Percentiles rank a stretch among this genome's conserved stretches.
phyloP scores from a whole-genome alignment of 2,888 invertebrate genomes.

The Caenorhabditis sp. region DNA sequence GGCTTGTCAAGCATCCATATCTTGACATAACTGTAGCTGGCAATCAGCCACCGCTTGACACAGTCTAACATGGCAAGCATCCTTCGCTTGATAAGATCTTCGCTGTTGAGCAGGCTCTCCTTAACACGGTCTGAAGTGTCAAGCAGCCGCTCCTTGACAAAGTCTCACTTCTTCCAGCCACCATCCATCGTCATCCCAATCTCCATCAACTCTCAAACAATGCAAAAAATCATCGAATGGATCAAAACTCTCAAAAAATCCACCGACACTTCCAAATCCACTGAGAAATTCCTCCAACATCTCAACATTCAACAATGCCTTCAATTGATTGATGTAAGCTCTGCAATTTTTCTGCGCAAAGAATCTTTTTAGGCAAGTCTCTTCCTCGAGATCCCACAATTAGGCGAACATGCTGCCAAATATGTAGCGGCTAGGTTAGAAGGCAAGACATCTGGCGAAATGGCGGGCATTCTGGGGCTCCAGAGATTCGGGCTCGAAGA shows the following conservation, averaged over 20 bases:
- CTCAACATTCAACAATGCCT: constrained; percentile 18
- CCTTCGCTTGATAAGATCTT: no score
- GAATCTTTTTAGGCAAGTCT: constrained; percentile 34
- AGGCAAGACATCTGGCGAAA: constrained; percentile 27
- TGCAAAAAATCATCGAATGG: constrained; percentile 34
- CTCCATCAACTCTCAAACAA: constrained; percentile 25
- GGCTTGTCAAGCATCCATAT: no score
- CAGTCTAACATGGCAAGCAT: background rate
- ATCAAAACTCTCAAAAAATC: constrained; percentile 18
- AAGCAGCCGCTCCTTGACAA: no score
- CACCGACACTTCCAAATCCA: background rate
- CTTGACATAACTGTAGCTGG: no score
- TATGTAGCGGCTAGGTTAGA: constrained; percentile 33
- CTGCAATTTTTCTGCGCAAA: background rate
- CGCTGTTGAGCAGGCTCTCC: no score
- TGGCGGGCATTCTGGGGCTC: constrained; percentile 21
- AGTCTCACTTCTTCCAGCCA: background rate
- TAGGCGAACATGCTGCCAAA: constrained; percentile 16
- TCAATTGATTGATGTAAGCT: constrained; percentile 23
- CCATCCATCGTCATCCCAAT: constrained; percentile 17
- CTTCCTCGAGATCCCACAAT: constrained; percentile 15
- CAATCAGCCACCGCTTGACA: no score
- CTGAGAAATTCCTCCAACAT: constrained; percentile 15
- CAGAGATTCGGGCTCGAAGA: background rate
- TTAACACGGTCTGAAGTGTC: background rate